These are phyloP conservation scores for Remorina albescens DNA, from an alignment of 2,797 vertebrate genomes.

Conservation along the genomic window DNA sequence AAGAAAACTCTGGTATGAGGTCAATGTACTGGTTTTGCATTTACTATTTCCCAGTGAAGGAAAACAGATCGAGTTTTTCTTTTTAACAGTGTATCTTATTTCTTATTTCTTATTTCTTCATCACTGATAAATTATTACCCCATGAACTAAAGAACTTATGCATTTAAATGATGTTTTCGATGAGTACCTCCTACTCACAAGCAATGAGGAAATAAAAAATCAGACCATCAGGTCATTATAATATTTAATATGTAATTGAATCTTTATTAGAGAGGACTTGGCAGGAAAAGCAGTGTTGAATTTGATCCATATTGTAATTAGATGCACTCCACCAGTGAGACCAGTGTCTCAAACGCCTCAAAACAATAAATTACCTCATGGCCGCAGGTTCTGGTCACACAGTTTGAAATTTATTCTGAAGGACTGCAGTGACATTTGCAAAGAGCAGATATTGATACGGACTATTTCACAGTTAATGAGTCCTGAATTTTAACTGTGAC, in stretches of 20 bases:
- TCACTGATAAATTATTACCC: background rate
- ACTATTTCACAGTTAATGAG: slow-evolving; percentile 3
- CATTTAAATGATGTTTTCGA: background rate
- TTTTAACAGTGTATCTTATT: no score
- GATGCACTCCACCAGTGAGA: slow-evolving; percentile 1
- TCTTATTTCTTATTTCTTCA: background rate
- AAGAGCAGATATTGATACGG: slow-evolving; percentile 15
- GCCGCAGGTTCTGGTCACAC: slow-evolving; percentile 10
- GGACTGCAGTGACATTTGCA: slow-evolving; percentile 26
- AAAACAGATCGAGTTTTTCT: background rate
- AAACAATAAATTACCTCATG: slow-evolving; percentile 21
- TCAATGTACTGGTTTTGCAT: background rate
- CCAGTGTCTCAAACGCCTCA: slow-evolving; percentile 6
- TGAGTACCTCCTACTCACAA: background rate
- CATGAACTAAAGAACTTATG: slow-evolving; percentile 1
- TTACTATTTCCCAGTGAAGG: background rate
- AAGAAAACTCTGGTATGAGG: no score
- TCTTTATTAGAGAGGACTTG: slow-evolving; percentile 23
- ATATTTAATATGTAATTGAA: slow-evolving; percentile 25
- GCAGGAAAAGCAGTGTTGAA: slow-evolving; percentile 16
- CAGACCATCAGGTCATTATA: slow-evolving; percentile 4
- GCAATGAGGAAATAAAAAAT: background rate
- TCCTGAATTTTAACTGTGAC: slow-evolving; percentile 15
- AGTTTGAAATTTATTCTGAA: slow-evolving; percentile 19
- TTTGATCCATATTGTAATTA: slow-evolving; percentile 8